Evolutionary conservation across 2,797 vertebrate species (phyloP).

Genomic region (Myiotriccus ornatus): DNA sequence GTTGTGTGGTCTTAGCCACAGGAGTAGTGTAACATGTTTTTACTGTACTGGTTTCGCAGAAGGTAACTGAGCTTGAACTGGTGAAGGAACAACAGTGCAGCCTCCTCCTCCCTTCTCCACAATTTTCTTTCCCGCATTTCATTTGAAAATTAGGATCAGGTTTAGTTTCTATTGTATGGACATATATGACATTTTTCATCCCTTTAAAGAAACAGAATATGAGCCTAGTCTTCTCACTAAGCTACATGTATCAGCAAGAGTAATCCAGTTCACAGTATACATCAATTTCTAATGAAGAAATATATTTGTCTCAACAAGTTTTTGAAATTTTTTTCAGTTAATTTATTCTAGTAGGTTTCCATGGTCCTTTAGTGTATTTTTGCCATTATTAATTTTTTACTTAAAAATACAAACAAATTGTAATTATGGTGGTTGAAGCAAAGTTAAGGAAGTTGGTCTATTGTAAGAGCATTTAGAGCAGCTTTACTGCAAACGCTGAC

Average conservation of each 20-base stretch:
- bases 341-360: background rate
- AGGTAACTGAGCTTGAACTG: constrained; percentile 54
- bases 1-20: constrained; percentile 73
- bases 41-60: constrained; percentile 53
- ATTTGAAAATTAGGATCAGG: background rate
- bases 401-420: background rate
- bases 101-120: background rate
- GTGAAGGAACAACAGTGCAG: constrained; percentile 3
- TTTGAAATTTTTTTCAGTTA: background rate
- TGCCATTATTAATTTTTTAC: background rate
- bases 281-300: background rate
- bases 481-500: background rate
- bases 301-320: background rate
- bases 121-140: background rate
- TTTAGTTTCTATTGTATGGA: background rate
- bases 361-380: background rate
- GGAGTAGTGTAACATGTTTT: constrained; percentile 62
- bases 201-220: constrained; percentile 1
- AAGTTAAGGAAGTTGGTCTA: background rate
- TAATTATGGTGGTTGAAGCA: background rate
- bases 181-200: background rate
- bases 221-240: background rate
- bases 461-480: background rate
- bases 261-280: background rate
- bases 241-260: background rate